phyloP scores from a whole-genome alignment of 2,888 invertebrate species.

The Lasioglossum marginatum region DNA sequence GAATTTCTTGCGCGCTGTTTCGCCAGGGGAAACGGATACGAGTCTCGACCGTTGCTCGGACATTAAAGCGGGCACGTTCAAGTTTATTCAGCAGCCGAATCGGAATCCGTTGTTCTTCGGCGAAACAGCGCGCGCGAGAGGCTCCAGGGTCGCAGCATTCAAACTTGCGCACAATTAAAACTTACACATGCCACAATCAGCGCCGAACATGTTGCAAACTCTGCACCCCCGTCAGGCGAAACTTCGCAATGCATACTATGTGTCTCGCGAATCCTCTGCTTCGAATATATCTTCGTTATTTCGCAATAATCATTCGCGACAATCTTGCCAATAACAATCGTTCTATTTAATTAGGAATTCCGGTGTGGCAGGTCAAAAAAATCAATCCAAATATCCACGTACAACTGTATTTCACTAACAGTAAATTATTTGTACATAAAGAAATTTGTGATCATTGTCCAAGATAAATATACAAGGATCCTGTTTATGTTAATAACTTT shows the following conservation, averaged over 20 bases:
- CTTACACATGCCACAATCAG: constrained; percentile 52
- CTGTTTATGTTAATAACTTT: not conserved
- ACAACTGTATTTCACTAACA: no score
- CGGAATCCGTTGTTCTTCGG: constrained; percentile 35
- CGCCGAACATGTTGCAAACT: not conserved
- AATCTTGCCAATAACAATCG: not conserved
- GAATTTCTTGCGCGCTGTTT: constrained; percentile 9
- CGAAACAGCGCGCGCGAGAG: constrained; percentile 9
- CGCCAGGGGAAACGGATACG: not conserved
- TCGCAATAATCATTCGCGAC: not conserved
- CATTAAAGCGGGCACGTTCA: constrained; percentile 21
- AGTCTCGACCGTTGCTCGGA: not conserved
- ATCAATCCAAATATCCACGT: no score
- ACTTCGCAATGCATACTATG: constrained; percentile 24
- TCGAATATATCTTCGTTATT: not conserved
- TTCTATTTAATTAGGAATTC: not conserved
- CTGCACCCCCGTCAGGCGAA: constrained; percentile 23
- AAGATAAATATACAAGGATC: not conserved
- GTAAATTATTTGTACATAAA: not conserved
- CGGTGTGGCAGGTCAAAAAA: no score
- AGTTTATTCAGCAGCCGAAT: constrained; percentile 49
- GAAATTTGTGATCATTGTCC: not conserved
- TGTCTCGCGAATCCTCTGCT: not conserved
- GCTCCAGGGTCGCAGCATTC: constrained; percentile 36
- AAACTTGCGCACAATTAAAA: constrained; percentile 53